These are phyloP conservation scores for Diplosoma virens DNA, from an alignment of 23 tunicate genomes.

Conservation along the genomic window DNA sequence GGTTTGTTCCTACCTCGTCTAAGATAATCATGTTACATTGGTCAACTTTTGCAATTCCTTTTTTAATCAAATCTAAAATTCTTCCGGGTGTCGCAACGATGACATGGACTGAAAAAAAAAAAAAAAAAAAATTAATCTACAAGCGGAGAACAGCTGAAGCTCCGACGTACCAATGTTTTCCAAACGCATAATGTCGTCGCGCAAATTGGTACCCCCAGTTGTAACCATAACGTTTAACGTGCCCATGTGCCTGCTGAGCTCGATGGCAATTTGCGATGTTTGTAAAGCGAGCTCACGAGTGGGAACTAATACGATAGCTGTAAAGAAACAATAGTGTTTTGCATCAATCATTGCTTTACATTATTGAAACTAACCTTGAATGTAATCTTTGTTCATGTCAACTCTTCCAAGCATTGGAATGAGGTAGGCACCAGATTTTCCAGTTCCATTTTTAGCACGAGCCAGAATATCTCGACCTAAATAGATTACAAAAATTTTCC, in stretches of 20 bases:
- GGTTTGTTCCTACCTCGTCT: conserved; percentile 73
- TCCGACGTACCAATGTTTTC: conserved; percentile 60
- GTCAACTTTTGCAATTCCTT: conserved; percentile 95
- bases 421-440: conserved; percentile 94
- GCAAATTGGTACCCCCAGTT: conserved; percentile 98
- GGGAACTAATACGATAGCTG: conserved; percentile 92
- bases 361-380: too few relatives aligned
- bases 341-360: background rate
- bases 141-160: background rate
- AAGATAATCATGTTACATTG: conserved; percentile 85
- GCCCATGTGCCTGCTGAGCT: conserved; percentile 87
- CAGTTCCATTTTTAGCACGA: conserved; percentile 97
- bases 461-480: conserved; percentile 86
- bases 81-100: conserved; percentile 98
- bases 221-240: conserved; percentile 94
- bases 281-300: conserved; percentile 98
- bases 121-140: background rate
- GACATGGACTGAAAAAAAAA: conserved; percentile 61
- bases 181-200: conserved; percentile 96
- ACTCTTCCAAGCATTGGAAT: conserved; percentile 87
- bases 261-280: conserved; percentile 98
- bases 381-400: conserved; percentile 58
- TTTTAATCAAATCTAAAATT: conserved; percentile 91
- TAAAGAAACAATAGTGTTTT: background rate
- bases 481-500: background rate